These are phyloP conservation scores for Drosophila mercatorum DNA, from an alignment of 2,888 invertebrate species.

Conservation along the genomic window DNA sequence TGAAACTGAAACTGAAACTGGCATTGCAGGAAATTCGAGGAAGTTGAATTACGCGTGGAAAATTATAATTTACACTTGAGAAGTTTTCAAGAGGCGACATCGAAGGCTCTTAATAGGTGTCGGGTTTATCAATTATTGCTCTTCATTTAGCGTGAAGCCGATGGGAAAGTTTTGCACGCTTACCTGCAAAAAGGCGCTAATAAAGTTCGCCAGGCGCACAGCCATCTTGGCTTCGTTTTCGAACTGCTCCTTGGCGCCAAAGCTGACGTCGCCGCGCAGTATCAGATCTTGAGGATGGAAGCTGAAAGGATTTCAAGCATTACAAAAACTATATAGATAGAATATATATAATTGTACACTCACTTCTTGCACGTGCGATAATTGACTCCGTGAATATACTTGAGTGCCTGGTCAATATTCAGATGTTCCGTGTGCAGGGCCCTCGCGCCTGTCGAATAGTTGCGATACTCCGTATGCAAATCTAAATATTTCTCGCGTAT, in stretches of 20 bases:
- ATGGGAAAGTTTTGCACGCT: constrained; percentile 62
- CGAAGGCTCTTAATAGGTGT: constrained; percentile 79
- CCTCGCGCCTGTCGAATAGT: constrained; percentile 88
- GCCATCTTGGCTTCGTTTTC: constrained; percentile 98
- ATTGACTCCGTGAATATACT: constrained; percentile 90
- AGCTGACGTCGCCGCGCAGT: constrained; percentile 94
- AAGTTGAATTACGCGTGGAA: constrained; percentile 83
- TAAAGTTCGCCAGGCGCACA: constrained; percentile 96
- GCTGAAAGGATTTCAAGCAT: constrained; percentile 82
- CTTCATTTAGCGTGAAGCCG: constrained; percentile 75
- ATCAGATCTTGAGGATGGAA: constrained; percentile 90
- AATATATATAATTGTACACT: constrained; percentile 43
- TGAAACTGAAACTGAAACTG: constrained; percentile 64
- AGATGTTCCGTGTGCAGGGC: constrained; percentile 88
- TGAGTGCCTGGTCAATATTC: constrained; percentile 91
- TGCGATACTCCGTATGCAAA: constrained; percentile 90
- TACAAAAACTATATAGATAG: not conserved
- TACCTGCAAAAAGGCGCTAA: constrained; percentile 96
- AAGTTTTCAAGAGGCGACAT: constrained; percentile 76
- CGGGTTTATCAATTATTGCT: constrained; percentile 80
- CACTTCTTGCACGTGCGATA: constrained; percentile 85
- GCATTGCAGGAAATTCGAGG: constrained; percentile 82
- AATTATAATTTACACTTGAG: constrained; percentile 83
- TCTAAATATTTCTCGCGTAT: constrained; percentile 91
- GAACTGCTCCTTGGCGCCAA: constrained; percentile 94